Conservation (phyloP, 2,888 invertebrate species). For the Drosophila kanekoi region DNA sequence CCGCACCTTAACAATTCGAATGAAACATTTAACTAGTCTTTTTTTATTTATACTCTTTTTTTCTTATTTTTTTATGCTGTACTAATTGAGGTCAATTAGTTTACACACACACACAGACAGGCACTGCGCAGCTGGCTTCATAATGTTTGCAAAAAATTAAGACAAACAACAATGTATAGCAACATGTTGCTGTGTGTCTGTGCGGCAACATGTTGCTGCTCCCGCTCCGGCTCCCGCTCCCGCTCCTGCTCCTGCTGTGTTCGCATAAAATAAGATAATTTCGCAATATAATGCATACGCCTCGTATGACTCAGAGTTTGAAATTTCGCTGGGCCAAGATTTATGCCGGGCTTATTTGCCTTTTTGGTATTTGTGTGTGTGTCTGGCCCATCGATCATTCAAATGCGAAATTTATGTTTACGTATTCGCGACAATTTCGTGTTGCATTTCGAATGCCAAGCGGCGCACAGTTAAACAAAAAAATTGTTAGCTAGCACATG, state of each 20-base stretch:
- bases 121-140: constrained; percentile 47
- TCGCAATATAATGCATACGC: constrained; percentile 65
- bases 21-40: constrained; percentile 35
- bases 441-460: constrained; percentile 47
- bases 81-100: constrained; percentile 84
- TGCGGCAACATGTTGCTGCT: constrained; percentile 14
- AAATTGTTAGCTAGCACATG: constrained; percentile 1
- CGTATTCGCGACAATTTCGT: constrained; percentile 43
- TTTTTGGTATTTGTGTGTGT: not conserved
- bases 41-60: too few relatives aligned
- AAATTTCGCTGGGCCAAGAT: constrained; percentile 40
- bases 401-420: constrained; percentile 60
- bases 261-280: constrained; percentile 47
- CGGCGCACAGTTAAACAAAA: constrained; percentile 28
- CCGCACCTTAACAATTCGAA: constrained; percentile 48
- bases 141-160: constrained; percentile 52
- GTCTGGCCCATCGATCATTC: constrained; percentile 68
- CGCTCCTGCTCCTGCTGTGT: constrained; percentile 5
- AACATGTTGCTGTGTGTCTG: constrained; percentile 37
- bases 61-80: constrained; percentile 42
- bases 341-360: constrained; percentile 54
- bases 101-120: constrained; percentile 64
- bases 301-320: constrained; percentile 61
- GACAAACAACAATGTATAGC: constrained; percentile 62
- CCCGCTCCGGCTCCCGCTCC: not conserved